A percentile compares a stretch with the other conserved stretches of the same genome.
These are phyloP conservation scores for Pristionchus exspectatus DNA, from an alignment of 2,888 invertebrate species.

Conservation along the genomic window DNA sequence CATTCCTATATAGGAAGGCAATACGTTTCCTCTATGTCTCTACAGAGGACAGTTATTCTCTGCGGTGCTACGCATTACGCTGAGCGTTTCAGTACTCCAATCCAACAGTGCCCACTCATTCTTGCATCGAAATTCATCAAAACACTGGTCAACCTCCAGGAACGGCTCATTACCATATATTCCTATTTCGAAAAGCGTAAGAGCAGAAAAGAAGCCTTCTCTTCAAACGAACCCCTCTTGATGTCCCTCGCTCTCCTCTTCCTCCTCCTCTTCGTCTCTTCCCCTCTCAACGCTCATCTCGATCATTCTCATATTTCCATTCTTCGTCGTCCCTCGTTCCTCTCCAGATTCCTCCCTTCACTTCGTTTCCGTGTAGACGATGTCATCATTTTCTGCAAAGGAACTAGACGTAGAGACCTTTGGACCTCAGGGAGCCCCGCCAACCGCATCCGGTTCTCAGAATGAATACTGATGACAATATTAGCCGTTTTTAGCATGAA, in stretches of 20 bases:
- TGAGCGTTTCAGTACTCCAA: no score
- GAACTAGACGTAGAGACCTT: background rate
- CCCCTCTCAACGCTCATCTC: background rate
- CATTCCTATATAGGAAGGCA: no score
- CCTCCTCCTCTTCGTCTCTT: background rate
- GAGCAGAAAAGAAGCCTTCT: background rate
- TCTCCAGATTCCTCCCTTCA: background rate
- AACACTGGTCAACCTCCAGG: background rate
- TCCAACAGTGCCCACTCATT: no score
- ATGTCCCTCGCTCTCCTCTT: background rate
- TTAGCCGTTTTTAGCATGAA: background rate
- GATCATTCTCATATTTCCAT: slow-evolving; percentile 48
- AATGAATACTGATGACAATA: background rate
- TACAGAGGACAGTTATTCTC: no score
- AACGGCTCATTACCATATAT: background rate
- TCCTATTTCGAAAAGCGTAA: background rate
- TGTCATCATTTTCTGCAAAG: slow-evolving; percentile 27
- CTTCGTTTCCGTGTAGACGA: slow-evolving; percentile 19
- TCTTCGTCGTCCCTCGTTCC: background rate
- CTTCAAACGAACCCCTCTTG: slow-evolving; percentile 30
- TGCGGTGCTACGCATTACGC: no score
- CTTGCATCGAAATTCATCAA: no score
- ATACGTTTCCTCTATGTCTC: no score
- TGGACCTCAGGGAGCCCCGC: background rate
- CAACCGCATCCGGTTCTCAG: background rate